A percentile compares a stretch with the other conserved stretches of the same genome.
Evolutionary conservation across 1,140 invertebrate species (phyloP).

Genomic region (Pogonomyrmex barbatus): DNA sequence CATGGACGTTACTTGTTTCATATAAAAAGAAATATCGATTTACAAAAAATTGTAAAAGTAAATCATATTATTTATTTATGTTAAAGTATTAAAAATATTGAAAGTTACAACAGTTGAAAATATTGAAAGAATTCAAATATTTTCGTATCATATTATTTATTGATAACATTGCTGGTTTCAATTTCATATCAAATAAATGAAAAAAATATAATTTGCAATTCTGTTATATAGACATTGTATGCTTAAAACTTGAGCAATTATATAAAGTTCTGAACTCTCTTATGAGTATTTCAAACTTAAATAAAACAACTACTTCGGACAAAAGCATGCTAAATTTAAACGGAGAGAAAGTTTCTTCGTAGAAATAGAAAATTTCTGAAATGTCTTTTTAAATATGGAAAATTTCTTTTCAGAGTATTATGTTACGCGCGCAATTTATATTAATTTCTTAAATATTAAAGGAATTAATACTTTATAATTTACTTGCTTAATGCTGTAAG

Average conservation of each 20-base stretch:
- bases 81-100: too few species aligned
- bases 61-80: too few species aligned
- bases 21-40: neutral
- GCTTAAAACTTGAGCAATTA: slow-evolving; percentile 1
- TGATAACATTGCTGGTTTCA: neutral
- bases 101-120: too few species aligned
- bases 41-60: too few species aligned
- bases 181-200: neutral
- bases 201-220: neutral
- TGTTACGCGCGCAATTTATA: neutral
- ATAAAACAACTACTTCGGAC: neutral
- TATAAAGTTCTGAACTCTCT: neutral
- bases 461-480: neutral
- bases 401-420: neutral
- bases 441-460: slow-evolving; percentile 15
- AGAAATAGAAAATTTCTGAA: neutral
- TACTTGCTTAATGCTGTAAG: neutral
- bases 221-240: neutral
- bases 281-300: neutral
- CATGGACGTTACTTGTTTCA: neutral
- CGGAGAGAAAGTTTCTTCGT: neutral
- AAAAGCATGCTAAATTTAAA: neutral
- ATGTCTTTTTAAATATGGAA: neutral
- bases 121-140: too few species aligned
- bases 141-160: too few species aligned